Evolutionary conservation across 2,797 vertebrate genomes (phyloP), one percentile per base, ranked within the genome.

Genomic region (Micropoecilia bifurca): DNA sequence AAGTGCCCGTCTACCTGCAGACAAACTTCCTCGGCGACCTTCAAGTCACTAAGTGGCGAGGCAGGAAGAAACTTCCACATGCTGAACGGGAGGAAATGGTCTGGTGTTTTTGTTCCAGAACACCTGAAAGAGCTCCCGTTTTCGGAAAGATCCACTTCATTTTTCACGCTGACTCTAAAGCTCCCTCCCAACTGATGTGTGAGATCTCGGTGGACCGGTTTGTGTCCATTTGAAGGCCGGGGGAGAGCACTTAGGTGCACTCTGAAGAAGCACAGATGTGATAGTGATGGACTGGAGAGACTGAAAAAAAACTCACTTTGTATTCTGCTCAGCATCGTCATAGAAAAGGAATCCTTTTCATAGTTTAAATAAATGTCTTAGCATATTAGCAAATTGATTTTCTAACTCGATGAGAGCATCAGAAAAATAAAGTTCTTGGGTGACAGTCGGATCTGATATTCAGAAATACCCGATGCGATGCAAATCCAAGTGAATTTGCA

Each of bases 121-220:
- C 88, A 85, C 91, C 85, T 93, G 91, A 90, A 87, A 79, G 45
- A 25, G 25, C 41, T 83, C 89, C 90, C 89, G 87, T 78, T 78
- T 75, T 69, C 28, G 18, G 79, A 41, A 41, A 46, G 47, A 43
- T 6, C 28, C 6, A 77, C 63, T 71, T 45, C 14, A 1, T 74
- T 76, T 71, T 46, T 71, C 41, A 71, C 0, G 4, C 81, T 50
- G 66, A 84, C 74, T 76, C 71, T 77, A 46, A 46, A 71, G 68
- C 6, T 71, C 6, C 68, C 41, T 0, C 2, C 3, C 0, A 43
- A 46, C 85, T 85, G 77, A 86, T 25, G 83, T 78, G 79, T 10
- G n/a, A 75, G 75, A 77, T 79, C 81, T 88, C 73, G 3, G 72
- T 3, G 77, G 81, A 82, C 68, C 25, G 55, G 78, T 30, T 71